These are phyloP conservation scores for Tipula helvola DNA, from an alignment of 2,888 invertebrate genomes.

Conservation along the genomic window DNA sequence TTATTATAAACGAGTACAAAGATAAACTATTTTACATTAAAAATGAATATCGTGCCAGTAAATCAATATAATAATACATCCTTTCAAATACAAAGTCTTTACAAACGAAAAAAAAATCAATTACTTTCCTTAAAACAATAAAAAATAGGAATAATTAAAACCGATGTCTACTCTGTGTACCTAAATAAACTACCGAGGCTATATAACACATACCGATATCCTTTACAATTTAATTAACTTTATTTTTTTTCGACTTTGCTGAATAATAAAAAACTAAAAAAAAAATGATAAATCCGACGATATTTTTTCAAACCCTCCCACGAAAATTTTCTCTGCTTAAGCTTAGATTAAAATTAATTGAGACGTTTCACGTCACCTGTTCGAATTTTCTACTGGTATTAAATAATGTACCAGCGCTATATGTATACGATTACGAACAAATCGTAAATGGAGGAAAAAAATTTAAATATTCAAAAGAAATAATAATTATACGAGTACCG, in stretches of 20 bases:
- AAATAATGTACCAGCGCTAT: neutral
- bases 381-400: neutral
- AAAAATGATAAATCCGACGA: neutral
- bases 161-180: neutral
- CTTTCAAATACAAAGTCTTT: neutral
- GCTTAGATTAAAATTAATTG: conserved; percentile 4
- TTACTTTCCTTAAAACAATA: neutral
- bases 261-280: neutral
- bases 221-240: neutral
- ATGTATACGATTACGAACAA: too few species aligned
- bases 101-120: neutral
- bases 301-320: neutral
- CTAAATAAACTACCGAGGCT: neutral
- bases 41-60: neutral
- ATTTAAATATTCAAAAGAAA: too few species aligned
- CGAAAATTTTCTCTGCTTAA: neutral
- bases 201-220: neutral
- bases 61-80: neutral
- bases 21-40: neutral
- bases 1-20: neutral
- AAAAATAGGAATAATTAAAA: neutral
- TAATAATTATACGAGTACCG: too few species aligned
- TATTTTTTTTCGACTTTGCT: neutral
- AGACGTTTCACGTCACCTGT: neutral
- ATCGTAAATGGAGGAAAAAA: too few species aligned